A percentile compares a stretch with the other conserved stretches of the same genome.
phyloP scores from a whole-genome alignment of 92 coral and sea anemone genomes.

The Nematostella vectensis region DNA sequence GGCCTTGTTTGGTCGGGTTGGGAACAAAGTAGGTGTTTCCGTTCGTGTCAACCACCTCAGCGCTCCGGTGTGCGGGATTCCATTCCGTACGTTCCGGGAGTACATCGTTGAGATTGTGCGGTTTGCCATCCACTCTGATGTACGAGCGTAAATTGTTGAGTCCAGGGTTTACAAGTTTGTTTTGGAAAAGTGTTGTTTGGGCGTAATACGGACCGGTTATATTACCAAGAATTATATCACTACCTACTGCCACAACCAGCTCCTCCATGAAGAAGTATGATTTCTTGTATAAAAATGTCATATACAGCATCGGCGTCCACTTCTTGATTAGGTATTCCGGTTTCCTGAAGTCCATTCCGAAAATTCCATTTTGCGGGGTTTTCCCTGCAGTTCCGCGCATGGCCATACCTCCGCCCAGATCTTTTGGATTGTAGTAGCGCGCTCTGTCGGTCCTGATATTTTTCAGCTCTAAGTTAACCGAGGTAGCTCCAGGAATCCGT shows the following conservation, averaged over 20 bases:
- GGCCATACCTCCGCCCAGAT: constrained; percentile 50
- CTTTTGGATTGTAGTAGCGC: constrained; percentile 31
- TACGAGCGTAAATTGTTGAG: background rate
- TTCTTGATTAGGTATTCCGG: constrained; percentile 25
- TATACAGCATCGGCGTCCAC: background rate
- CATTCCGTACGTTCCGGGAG: constrained; percentile 1
- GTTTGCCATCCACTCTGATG: constrained; percentile 29
- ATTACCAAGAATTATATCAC: constrained; percentile 24
- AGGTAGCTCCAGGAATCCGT: constrained; percentile 44
- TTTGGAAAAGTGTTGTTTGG: constrained; percentile 63
- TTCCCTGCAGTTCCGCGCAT: constrained; percentile 23
- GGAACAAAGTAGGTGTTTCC: constrained; percentile 58
- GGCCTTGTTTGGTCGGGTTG: constrained; percentile 2
- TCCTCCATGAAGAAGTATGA: constrained; percentile 55
- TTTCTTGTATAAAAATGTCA: constrained; percentile 41
- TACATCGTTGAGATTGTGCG: constrained; percentile 7
- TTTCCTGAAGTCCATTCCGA: constrained; percentile 55
- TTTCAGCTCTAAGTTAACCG: constrained; percentile 9
- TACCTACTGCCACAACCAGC: constrained; percentile 54
- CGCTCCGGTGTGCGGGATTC: background rate
- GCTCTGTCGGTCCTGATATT: constrained; percentile 10
- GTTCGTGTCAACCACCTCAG: constrained; percentile 40
- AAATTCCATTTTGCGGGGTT: constrained; percentile 36
- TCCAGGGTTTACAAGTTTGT: constrained; percentile 20
- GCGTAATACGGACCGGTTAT: constrained; percentile 8